phyloP scores from a whole-genome alignment of 2,797 vertebrate genomes.

The Chaetophractus vellerosus region DNA sequence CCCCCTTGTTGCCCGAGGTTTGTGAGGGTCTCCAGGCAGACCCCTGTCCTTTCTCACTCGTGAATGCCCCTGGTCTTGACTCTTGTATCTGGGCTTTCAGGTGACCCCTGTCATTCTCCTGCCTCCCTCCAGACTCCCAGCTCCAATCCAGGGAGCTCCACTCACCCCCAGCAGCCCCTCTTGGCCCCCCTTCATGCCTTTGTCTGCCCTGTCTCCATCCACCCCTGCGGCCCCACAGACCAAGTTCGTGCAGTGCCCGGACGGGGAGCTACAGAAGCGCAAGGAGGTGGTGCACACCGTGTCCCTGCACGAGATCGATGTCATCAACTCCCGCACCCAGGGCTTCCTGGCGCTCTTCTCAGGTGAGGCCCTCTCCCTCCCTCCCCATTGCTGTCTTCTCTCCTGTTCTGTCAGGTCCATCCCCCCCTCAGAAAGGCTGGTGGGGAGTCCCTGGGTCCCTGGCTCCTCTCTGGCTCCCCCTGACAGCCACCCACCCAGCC shows the following conservation, averaged over 20 bases:
- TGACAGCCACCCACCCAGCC: background rate
- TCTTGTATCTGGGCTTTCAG: background rate
- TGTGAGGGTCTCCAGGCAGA: background rate
- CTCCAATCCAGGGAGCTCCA: background rate
- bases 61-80: background rate
- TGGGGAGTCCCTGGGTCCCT: background rate
- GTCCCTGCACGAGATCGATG: constrained; percentile 97
- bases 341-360: constrained; percentile 98
- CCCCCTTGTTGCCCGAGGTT: background rate
- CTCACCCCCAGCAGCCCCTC: background rate
- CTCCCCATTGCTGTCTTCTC: rapidly evolving
- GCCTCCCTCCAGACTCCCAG: background rate
- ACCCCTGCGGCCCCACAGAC: constrained; percentile 88
- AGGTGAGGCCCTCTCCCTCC: constrained; percentile 80
- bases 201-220: background rate
- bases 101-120: background rate
- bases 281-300: constrained; percentile 98
- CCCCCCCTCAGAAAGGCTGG: background rate
- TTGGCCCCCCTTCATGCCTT: rapidly evolving
- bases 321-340: constrained; percentile 98
- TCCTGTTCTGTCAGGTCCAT: background rate
- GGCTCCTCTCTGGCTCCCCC: background rate
- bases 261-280: constrained; percentile 97
- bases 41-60: rapidly evolving
- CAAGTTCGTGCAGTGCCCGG: constrained; percentile 97